Evolutionary conservation across 2,113 vertebrate genomes (phyloP).

Genomic region (Muntiacus muntjak): DNA sequence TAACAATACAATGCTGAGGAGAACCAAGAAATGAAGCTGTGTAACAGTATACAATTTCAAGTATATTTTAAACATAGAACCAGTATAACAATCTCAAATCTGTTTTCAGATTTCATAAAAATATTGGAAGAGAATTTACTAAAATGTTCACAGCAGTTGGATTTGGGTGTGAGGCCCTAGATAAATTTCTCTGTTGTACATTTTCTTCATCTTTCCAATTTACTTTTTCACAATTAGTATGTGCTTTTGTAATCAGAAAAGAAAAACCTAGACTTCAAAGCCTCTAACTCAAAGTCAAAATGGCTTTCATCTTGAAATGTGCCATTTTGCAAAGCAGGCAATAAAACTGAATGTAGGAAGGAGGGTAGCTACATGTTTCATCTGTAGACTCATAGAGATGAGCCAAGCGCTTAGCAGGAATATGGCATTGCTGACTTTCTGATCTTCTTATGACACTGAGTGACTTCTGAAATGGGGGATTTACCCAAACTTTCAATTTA

Average conservation of each 20-base stretch:
- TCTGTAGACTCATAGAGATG: neutral
- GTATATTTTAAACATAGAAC: neutral
- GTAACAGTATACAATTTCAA: neutral
- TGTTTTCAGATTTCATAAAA: neutral
- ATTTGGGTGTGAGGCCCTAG: neutral
- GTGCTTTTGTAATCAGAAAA: conserved; percentile 45
- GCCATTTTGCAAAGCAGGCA: neutral
- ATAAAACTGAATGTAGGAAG: neutral
- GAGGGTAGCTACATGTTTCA: accelerated
- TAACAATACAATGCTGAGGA: neutral
- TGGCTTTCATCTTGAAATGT: conserved; percentile 45
- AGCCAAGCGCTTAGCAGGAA: neutral
- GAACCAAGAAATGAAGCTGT: neutral
- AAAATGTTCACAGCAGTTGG: neutral
- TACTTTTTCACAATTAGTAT: conserved; percentile 41
- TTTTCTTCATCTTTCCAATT: conserved; percentile 39
- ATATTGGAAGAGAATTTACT: neutral
- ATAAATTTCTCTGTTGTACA: conserved; percentile 6
- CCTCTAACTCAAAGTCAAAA: conserved; percentile 49
- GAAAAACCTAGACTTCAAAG: conserved; percentile 50
- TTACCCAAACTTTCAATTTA: neutral
- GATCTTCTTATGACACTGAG: neutral
- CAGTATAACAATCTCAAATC: neutral
- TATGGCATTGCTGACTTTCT: neutral
- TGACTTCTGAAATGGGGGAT: neutral